Conservation (phyloP, 2,888 invertebrate species). For the Drosophila melanosoma region DNA sequence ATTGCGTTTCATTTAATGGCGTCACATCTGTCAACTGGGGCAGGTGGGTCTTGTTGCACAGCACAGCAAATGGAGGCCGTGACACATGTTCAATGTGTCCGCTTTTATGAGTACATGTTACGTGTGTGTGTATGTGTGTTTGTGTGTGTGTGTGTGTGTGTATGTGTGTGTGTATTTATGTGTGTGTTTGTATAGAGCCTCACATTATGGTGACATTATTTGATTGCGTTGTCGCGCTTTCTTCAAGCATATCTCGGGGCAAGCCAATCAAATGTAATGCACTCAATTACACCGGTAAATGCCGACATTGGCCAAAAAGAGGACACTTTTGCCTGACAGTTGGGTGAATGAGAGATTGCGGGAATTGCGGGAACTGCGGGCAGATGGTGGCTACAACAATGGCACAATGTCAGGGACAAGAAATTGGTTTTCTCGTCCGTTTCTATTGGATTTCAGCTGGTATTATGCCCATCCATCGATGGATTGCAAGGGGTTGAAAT, state of each 20-base stretch:
- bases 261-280: constrained; percentile 73
- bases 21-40: neutral
- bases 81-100: constrained; percentile 12
- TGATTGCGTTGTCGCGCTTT: constrained; percentile 53
- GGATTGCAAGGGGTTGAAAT: neutral
- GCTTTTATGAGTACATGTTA: neutral
- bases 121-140: neutral
- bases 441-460: neutral
- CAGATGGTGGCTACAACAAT: neutral
- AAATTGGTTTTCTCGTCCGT: neutral
- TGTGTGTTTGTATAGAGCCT: constrained; percentile 23
- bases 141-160: constrained; percentile 7
- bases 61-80: constrained; percentile 9
- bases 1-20: neutral
- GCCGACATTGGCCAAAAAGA: constrained; percentile 26
- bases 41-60: neutral
- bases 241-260: constrained; percentile 46
- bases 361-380: too few relatives aligned
- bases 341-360: neutral
- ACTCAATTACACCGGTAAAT: constrained; percentile 72
- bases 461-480: neutral
- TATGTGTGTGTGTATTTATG: neutral
- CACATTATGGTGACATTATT: constrained; percentile 62
- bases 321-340: neutral
- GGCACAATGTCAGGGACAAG: neutral